Conservation (phyloP, 2,797 vertebrate species). For the Sphenopsis melanotis region DNA sequence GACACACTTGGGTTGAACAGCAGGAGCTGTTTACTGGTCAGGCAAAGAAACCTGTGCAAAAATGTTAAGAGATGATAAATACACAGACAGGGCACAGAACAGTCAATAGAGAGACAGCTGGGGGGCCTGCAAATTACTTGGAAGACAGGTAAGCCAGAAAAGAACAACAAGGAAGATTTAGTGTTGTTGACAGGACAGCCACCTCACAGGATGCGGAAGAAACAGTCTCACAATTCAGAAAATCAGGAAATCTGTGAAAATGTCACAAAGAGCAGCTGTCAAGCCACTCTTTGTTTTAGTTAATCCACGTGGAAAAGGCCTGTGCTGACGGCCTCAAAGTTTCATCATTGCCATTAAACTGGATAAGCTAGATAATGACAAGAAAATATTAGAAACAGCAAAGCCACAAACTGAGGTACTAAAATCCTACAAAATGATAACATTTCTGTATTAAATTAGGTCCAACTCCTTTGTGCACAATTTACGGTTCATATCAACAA, state of each 20-base stretch:
- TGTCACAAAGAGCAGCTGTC: neutral
- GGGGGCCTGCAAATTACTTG: neutral
- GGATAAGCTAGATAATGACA: neutral
- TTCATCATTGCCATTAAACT: neutral
- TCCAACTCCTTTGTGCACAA: neutral
- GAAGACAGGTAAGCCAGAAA: neutral
- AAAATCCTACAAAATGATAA: neutral
- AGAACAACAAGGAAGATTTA: neutral
- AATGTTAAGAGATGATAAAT: neutral
- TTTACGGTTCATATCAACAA: neutral
- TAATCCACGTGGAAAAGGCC: neutral
- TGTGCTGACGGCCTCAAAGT: neutral
- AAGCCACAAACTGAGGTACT: neutral
- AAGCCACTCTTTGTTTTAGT: neutral
- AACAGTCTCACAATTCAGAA: neutral
- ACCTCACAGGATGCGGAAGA: neutral
- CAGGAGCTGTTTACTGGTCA: neutral
- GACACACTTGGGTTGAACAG: neutral
- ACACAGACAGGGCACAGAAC: accelerated
- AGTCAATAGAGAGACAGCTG: neutral
- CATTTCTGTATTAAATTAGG: neutral
- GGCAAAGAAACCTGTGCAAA: neutral
- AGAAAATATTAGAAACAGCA: neutral
- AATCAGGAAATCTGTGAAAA: neutral
- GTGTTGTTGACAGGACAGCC: neutral